These are phyloP conservation scores for Pimpla rufipes DNA, from an alignment of 2,888 invertebrate genomes.

Conservation along the genomic window DNA sequence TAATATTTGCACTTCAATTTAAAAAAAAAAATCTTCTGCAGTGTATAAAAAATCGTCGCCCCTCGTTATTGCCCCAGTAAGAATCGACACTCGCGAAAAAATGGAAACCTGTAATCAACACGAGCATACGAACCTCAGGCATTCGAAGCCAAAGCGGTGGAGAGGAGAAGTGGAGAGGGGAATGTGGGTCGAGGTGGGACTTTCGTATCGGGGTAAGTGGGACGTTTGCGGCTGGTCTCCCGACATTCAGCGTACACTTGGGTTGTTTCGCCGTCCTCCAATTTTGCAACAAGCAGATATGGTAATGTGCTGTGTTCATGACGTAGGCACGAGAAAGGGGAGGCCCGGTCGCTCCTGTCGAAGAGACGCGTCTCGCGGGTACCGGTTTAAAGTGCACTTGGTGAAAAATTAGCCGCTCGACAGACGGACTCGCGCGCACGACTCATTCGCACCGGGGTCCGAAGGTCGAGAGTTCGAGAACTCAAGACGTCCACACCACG, in stretches of 20 bases:
- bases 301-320: background rate
- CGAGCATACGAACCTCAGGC: background rate
- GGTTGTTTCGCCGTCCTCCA: background rate
- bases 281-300: background rate
- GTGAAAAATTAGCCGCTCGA: slow-evolving; percentile 1
- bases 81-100: background rate
- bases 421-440: background rate
- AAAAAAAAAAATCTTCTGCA: too few relatives aligned
- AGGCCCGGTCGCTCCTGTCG: background rate
- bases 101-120: slow-evolving; percentile 16
- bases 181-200: slow-evolving; percentile 55
- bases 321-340: background rate
- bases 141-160: background rate
- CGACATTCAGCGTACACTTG: background rate
- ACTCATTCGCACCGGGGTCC: slow-evolving; percentile 52
- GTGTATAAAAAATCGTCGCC: background rate
- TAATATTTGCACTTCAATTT: too few relatives aligned
- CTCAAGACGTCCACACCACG: slow-evolving; percentile 54
- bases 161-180: background rate
- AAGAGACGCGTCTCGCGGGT: background rate
- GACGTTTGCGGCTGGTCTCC: slow-evolving; percentile 14
- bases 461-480: slow-evolving; percentile 62
- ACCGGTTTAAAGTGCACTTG: slow-evolving; percentile 15
- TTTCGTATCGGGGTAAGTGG: slow-evolving; percentile 45
- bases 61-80: background rate